A percentile compares a stretch with the other conserved stretches of the same genome.
phyloP scores from a whole-genome alignment of 2,113 vertebrate species.

The Aix galericulata region DNA sequence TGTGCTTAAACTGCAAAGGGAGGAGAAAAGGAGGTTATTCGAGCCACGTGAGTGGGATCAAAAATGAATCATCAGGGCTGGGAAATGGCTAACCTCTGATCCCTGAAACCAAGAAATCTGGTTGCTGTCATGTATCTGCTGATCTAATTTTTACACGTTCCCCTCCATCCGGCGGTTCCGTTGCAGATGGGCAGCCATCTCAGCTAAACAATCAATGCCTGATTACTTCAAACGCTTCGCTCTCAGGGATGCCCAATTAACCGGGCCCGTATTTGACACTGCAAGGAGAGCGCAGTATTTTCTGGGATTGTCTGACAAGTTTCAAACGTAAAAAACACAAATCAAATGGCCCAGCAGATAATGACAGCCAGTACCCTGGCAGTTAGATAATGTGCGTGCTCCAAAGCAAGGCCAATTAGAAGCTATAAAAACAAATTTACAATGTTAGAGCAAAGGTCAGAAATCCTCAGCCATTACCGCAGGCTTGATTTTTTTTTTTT shows the following conservation, averaged over 20 bases:
- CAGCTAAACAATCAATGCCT: constrained; percentile 22
- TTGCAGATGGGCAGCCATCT: background rate
- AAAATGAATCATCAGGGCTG: constrained; percentile 49
- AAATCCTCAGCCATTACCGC: constrained; percentile 15
- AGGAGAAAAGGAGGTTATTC: background rate
- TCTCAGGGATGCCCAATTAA: constrained; percentile 49
- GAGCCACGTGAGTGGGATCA: background rate
- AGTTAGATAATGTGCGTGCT: constrained; percentile 21
- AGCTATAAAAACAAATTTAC: constrained; percentile 60
- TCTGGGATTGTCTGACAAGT: constrained; percentile 19
- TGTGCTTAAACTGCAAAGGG: constrained; percentile 6
- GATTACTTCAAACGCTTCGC: constrained; percentile 16
- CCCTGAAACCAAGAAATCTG: constrained; percentile 14
- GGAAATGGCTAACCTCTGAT: constrained; percentile 46
- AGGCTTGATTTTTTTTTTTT: background rate
- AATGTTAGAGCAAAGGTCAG: constrained; percentile 56
- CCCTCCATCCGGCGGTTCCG: background rate
- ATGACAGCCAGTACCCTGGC: constrained; percentile 27
- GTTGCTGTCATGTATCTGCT: background rate
- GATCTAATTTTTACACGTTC: constrained; percentile 40
- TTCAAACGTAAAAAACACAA: constrained; percentile 31
- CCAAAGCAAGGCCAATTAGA: constrained; percentile 62
- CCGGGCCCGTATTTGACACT: background rate
- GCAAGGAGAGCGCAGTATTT: background rate
- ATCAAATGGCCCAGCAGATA: constrained; percentile 47